Conservation (phyloP, 1,140 invertebrate species). For the Drosophila aff. region DNA sequence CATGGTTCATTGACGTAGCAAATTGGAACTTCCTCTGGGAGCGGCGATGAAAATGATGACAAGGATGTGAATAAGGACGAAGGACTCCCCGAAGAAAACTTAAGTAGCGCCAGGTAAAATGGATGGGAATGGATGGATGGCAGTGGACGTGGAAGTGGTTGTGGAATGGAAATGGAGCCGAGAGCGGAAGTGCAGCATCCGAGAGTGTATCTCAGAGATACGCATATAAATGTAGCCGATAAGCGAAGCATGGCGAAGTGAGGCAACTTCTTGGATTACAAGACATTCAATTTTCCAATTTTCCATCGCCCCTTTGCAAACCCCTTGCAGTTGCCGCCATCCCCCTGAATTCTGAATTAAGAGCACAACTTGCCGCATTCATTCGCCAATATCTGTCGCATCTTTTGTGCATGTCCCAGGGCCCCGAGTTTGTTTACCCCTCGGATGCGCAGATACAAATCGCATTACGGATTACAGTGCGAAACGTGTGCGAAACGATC, state of each 20-base stretch:
- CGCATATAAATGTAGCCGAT: conserved; percentile 77
- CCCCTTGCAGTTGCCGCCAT: conserved; percentile 32
- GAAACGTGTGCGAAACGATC: conserved; percentile 37
- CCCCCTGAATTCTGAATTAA: conserved; percentile 45
- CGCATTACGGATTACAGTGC: conserved; percentile 38
- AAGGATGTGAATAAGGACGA: conserved; percentile 18
- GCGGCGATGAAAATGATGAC: conserved; percentile 38
- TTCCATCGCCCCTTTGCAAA: neutral
- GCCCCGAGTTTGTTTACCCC: conserved; percentile 42
- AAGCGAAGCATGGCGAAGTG: conserved; percentile 40
- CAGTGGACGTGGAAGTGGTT: neutral
- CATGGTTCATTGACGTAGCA: conserved; percentile 83
- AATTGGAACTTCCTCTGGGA: conserved; percentile 84
- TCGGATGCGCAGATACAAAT: conserved; percentile 36
- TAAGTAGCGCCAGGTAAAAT: conserved; percentile 56
- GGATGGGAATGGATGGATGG: conserved; percentile 16
- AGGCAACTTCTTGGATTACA: conserved; percentile 74
- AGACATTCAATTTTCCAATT: conserved; percentile 53
- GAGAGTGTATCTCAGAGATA: conserved; percentile 64
- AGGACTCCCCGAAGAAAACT: conserved; percentile 61
- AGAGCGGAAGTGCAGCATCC: conserved; percentile 72
- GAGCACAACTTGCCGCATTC: conserved; percentile 49
- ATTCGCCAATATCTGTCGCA: conserved; percentile 52
- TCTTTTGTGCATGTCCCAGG: conserved; percentile 40
- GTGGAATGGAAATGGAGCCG: conserved; percentile 4